phyloP scores from a whole-genome alignment of 2,797 vertebrate species.

The Tokudaia muenninki region DNA sequence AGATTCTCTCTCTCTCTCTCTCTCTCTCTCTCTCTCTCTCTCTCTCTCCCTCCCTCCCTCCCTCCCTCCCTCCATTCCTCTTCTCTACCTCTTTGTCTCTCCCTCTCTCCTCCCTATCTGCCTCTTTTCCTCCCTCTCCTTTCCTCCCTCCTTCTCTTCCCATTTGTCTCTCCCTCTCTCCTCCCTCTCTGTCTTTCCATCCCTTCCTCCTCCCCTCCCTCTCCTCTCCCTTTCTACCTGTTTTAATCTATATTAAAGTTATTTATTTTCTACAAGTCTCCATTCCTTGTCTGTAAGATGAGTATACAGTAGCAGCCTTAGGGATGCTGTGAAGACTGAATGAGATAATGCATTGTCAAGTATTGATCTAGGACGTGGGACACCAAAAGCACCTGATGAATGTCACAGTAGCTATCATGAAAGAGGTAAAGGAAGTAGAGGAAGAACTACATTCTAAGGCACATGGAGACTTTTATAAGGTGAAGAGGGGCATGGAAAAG shows the following conservation, averaged over 20 bases:
- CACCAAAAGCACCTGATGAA: neutral
- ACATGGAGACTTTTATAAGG: neutral
- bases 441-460: constrained; percentile 24
- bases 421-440: neutral
- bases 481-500: neutral
- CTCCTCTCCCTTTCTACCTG: neutral
- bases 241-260: neutral
- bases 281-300: constrained; percentile 49
- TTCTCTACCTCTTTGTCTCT: too few species aligned
- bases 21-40: neutral
- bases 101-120: neutral
- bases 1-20: too few species aligned
- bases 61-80: too few species aligned
- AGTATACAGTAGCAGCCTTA: neutral
- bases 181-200: too few species aligned
- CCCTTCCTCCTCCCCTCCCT: too few species aligned
- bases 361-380: neutral
- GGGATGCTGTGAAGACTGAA: neutral
- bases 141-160: neutral
- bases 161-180: neutral
- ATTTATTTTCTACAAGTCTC: neutral
- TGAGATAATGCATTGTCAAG: neutral
- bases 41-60: too few species aligned
- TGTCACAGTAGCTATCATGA: neutral
- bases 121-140: too few species aligned